These are phyloP conservation scores for Laspeyria flexula DNA, from an alignment of 2,888 invertebrate species.

Conservation along the genomic window DNA sequence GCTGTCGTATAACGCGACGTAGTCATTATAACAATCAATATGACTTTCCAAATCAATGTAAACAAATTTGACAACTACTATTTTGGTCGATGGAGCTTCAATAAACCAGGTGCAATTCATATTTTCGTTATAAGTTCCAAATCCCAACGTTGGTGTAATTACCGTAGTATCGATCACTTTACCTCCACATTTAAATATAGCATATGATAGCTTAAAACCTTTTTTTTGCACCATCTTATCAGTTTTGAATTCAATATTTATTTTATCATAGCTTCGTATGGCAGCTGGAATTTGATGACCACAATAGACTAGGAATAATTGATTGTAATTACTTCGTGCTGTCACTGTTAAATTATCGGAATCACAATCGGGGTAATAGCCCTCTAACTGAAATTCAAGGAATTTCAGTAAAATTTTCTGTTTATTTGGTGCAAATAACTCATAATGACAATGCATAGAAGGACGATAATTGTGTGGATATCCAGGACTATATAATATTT, in stretches of 20 bases:
- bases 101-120: conserved; percentile 92
- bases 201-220: conserved; percentile 88
- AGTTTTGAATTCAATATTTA: conserved; percentile 84
- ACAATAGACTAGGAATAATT: conserved; percentile 52
- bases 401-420: conserved; percentile 84
- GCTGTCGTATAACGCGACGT: conserved; percentile 86
- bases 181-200: conserved; percentile 90
- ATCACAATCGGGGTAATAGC: conserved; percentile 63
- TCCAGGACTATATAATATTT: conserved; percentile 90
- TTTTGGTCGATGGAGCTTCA: conserved; percentile 88
- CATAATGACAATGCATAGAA: conserved; percentile 88
- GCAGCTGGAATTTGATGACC: conserved; percentile 69
- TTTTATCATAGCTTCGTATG: conserved; percentile 54
- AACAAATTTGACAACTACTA: conserved; percentile 87
- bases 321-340: conserved; percentile 36
- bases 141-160: conserved; percentile 80
- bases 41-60: conserved; percentile 84
- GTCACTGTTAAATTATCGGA: conserved; percentile 86
- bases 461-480: conserved; percentile 88
- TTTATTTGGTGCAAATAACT: conserved; percentile 78
- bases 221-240: conserved; percentile 82
- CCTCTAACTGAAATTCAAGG: conserved; percentile 84
- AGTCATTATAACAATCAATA: conserved; percentile 85
- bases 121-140: conserved; percentile 74
- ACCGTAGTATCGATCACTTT: conserved; percentile 86